Conservation (phyloP, 2,113 vertebrate species). For the Canis aureus region DNA sequence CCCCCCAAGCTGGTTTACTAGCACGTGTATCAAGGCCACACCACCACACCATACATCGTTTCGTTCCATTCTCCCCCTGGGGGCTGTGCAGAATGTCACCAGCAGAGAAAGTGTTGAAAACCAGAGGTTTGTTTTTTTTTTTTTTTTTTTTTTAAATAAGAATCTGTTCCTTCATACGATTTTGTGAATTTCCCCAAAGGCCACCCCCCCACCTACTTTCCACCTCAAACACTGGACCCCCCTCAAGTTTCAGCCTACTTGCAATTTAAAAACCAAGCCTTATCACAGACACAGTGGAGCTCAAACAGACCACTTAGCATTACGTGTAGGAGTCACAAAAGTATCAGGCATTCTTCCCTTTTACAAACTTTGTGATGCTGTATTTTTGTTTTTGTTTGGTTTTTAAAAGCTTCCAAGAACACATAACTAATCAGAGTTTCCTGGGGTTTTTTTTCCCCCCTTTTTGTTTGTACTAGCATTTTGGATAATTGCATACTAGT, state of each 20-base stretch:
- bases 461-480: conserved; percentile 82
- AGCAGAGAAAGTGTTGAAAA: background rate
- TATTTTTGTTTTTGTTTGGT: conserved; percentile 80
- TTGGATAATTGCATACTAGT: conserved; percentile 79
- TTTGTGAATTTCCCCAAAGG: background rate
- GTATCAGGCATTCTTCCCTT: background rate
- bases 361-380: background rate
- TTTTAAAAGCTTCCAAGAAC: conserved; percentile 80
- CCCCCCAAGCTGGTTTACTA: background rate
- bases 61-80: background rate
- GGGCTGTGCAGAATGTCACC: background rate
- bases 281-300: background rate
- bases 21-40: background rate
- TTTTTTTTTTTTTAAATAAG: background rate
- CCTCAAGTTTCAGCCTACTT: background rate
- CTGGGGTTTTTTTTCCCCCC: background rate
- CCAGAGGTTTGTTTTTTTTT: background rate
- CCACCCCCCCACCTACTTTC: background rate
- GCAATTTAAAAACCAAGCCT: background rate
- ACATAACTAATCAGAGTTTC: conserved; percentile 69
- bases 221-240: background rate
- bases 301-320: background rate
- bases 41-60: background rate
- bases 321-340: background rate
- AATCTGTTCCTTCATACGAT: background rate